A percentile compares a stretch with the other conserved stretches of the same genome.
phyloP scores from a whole-genome alignment of 2,797 vertebrate genomes.

The Allobates femoralis region DNA sequence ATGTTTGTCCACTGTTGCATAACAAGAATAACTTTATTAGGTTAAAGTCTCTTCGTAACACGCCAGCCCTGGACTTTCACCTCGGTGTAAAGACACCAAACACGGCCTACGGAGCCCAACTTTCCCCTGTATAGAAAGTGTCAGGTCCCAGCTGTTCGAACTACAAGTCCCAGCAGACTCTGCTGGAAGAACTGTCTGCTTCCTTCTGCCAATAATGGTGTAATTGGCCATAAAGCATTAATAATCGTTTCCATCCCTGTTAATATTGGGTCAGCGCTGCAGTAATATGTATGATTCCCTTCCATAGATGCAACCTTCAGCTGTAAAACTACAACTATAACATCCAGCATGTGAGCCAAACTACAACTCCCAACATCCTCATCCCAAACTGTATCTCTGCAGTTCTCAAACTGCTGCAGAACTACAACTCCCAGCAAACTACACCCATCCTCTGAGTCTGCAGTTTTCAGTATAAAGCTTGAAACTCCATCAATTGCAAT shows the following conservation, averaged over 20 bases:
- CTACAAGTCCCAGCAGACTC: not conserved
- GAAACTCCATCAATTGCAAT: too few species aligned
- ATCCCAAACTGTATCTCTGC: not conserved
- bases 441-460: too few species aligned
- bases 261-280: too few species aligned
- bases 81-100: not conserved
- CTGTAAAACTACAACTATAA: too few species aligned
- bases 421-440: not conserved
- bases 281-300: too few species aligned
- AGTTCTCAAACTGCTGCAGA: not conserved
- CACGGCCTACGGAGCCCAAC: not conserved
- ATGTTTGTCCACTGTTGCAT: constrained; percentile 27
- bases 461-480: too few species aligned
- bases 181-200: too few species aligned
- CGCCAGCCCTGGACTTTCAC: constrained; percentile 49
- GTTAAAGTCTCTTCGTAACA: constrained; percentile 52
- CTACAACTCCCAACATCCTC: not conserved
- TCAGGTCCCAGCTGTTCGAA: not conserved
- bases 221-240: too few species aligned
- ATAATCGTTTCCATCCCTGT: too few species aligned
- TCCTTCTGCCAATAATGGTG: too few species aligned
- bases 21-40: constrained; percentile 56
- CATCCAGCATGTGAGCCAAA: not conserved
- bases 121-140: not conserved
- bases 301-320: too few species aligned